These are phyloP conservation scores for Perognathus longimembris DNA, from an alignment of 2,113 vertebrate species.

Conservation along the genomic window DNA sequence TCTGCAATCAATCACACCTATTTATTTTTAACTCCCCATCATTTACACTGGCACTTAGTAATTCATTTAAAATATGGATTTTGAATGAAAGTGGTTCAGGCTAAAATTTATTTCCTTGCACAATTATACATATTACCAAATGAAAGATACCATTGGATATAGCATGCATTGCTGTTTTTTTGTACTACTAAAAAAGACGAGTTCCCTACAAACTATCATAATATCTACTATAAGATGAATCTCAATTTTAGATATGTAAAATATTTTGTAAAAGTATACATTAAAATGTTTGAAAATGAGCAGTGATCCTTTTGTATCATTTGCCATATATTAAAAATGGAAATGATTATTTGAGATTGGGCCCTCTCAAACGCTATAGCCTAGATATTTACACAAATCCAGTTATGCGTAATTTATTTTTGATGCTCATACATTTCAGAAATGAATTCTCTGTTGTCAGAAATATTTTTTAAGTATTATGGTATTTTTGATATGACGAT, in stretches of 20 bases:
- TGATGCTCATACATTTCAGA: conserved; percentile 56
- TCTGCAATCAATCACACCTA: conserved; percentile 36
- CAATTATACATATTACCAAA: conserved; percentile 39
- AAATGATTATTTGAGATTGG: conserved; percentile 54
- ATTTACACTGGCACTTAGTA: conserved; percentile 19
- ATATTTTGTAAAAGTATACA: background rate
- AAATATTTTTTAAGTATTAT: conserved; percentile 61
- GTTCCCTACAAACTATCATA: conserved; percentile 30
- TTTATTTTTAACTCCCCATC: conserved; percentile 39
- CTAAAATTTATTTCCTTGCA: conserved; percentile 27
- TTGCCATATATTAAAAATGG: conserved; percentile 49
- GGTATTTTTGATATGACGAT: background rate
- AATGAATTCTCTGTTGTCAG: conserved; percentile 55
- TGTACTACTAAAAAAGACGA: background rate
- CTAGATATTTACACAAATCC: conserved; percentile 27
- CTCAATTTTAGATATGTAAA: conserved; percentile 47
- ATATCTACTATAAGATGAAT: conserved; percentile 3
- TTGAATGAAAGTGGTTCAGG: conserved; percentile 45
- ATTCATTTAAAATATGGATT: conserved; percentile 46
- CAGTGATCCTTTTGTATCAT: conserved; percentile 55
- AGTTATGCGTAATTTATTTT: conserved; percentile 62
- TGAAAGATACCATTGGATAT: conserved; percentile 14
- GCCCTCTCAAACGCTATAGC: conserved; percentile 23
- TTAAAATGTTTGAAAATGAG: conserved; percentile 33
- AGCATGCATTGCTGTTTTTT: conserved; percentile 36